phyloP scores from a whole-genome alignment of 2,113 vertebrate genomes.

The Tonatia bakeri region DNA sequence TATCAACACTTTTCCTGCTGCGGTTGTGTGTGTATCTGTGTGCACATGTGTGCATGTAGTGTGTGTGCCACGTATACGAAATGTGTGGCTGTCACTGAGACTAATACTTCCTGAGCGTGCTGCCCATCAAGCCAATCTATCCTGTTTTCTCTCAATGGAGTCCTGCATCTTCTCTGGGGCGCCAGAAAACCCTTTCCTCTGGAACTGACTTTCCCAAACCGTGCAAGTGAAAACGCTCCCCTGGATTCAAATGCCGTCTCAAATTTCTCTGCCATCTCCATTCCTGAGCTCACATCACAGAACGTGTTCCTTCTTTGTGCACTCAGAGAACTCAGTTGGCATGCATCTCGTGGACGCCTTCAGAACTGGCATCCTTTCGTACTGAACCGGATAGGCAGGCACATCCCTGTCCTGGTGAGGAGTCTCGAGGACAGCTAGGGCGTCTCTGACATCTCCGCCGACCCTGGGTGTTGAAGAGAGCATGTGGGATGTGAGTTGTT shows the following conservation, averaged over 20 bases:
- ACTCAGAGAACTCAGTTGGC: background rate
- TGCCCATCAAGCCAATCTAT: background rate
- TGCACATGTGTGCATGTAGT: background rate
- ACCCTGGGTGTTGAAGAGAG: rapidly evolving
- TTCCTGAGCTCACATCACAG: background rate
- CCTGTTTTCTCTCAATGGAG: background rate
- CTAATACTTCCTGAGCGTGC: background rate
- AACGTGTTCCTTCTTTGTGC: background rate
- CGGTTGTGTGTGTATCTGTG: too few relatives aligned
- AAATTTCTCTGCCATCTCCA: background rate
- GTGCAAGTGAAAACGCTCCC: background rate
- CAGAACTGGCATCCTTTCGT: background rate
- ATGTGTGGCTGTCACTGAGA: background rate
- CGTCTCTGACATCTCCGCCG: background rate
- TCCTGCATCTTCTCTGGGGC: too few relatives aligned
- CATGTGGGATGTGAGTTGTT: background rate
- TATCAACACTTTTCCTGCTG: background rate
- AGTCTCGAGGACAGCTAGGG: too few relatives aligned
- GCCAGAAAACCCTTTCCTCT: background rate
- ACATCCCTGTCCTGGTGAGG: rapidly evolving
- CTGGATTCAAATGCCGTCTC: background rate
- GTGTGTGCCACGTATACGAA: background rate
- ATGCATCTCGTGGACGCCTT: background rate
- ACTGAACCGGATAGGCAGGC: too few relatives aligned
- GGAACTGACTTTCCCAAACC: background rate